phyloP scores from a whole-genome alignment of 2,113 vertebrate species.

The Poecile atricapillus region DNA sequence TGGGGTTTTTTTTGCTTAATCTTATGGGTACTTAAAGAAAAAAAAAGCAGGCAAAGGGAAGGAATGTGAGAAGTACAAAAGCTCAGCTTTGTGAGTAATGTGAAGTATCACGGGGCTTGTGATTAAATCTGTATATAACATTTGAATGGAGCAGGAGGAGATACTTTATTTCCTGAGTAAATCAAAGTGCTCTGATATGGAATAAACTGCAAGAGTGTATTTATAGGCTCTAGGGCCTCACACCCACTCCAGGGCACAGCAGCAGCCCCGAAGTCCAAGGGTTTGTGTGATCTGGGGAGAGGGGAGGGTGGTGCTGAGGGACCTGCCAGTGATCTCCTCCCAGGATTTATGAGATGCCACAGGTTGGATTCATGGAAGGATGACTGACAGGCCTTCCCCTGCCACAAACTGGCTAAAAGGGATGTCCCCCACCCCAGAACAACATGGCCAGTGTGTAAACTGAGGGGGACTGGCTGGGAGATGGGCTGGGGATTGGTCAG shows the following conservation, averaged over 20 bases:
- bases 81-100: not conserved
- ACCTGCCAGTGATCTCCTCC: not conserved
- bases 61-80: not conserved
- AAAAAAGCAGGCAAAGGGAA: not conserved
- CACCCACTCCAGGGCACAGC: not conserved
- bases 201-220: not conserved
- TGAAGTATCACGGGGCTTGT: not conserved
- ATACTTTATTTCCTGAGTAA: slow-evolving; percentile 42
- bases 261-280: not conserved
- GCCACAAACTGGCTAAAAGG: not conserved
- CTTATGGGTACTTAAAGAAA: not conserved
- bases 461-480: not conserved
- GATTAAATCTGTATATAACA: slow-evolving; percentile 60
- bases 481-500: not conserved
- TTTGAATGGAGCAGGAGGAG: slow-evolving; percentile 29
- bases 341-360: not conserved
- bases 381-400: not conserved
- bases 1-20: not conserved
- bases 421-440: not conserved
- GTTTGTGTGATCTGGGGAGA: not conserved
- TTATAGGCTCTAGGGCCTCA: not conserved
- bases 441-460: rapidly evolving
- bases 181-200: not conserved
- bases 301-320: not conserved
- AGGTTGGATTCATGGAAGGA: not conserved